A percentile compares a stretch with the other conserved stretches of the same genome.
Conservation (phyloP, 2,888 invertebrate species). For the Iselma pallidipennis region DNA sequence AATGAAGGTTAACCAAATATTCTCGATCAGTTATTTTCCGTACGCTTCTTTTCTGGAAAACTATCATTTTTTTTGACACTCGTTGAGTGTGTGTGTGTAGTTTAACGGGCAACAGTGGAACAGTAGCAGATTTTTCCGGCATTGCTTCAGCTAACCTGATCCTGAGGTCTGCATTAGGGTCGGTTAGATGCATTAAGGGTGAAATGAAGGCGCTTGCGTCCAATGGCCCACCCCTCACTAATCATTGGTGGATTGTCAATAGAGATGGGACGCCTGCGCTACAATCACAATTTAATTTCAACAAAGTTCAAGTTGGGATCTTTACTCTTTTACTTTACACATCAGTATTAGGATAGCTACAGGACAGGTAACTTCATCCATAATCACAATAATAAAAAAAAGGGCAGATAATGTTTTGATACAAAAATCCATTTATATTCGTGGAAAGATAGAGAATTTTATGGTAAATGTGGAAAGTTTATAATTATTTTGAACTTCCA, state of each 20-base stretch:
- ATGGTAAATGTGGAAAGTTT: too few species aligned
- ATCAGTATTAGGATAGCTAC: neutral
- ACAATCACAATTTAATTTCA: constrained; percentile 35
- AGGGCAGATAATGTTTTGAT: too few species aligned
- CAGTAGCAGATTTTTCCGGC: constrained; percentile 46
- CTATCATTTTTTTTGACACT: constrained; percentile 12
- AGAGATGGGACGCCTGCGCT: constrained; percentile 41
- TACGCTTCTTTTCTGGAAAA: too few species aligned
- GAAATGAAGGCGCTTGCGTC: constrained; percentile 45
- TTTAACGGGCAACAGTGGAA: constrained; percentile 18
- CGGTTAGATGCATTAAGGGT: constrained; percentile 52
- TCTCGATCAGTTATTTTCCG: neutral
- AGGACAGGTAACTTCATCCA: neutral
- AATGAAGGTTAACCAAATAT: neutral
- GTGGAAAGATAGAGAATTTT: too few species aligned
- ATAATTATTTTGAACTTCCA: too few species aligned
- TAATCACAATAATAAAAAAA: neutral
- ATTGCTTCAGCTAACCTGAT: constrained; percentile 50
- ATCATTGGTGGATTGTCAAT: constrained; percentile 39
- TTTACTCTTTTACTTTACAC: constrained; percentile 24
- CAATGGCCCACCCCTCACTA: constrained; percentile 38
- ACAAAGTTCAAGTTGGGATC: constrained; percentile 33
- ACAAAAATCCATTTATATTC: too few species aligned
- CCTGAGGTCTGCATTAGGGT: constrained; percentile 53
- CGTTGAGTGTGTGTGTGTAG: neutral